Conservation (phyloP, 2,888 invertebrate genomes). For the Drymonia ruficornis region DNA sequence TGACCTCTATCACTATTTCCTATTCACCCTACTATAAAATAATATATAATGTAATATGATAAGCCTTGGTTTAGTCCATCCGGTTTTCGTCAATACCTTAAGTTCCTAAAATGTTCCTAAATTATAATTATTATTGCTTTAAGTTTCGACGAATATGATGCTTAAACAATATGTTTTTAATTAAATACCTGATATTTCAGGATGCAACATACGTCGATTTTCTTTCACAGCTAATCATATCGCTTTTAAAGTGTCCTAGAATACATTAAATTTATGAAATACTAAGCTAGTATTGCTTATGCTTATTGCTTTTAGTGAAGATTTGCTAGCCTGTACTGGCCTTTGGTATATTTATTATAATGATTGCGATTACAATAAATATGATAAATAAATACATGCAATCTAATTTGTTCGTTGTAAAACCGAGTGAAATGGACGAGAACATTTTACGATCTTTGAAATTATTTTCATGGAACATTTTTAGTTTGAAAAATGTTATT, state of each 20-base stretch:
- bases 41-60: no score
- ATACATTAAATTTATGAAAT: background rate
- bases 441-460: no score
- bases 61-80: no score
- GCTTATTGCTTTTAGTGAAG: conserved; percentile 1
- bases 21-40: no score
- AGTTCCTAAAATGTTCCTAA: no score
- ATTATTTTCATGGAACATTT: background rate
- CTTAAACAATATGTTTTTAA: no score
- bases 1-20: no score
- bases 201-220: background rate
- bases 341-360: background rate
- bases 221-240: background rate
- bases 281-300: conserved; percentile 6
- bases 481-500: no score
- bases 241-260: background rate
- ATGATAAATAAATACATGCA: background rate
- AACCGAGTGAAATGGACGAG: background rate
- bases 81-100: no score
- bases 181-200: background rate
- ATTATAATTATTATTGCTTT: no score
- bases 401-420: background rate
- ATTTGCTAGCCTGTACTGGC: background rate
- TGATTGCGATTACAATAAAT: background rate
- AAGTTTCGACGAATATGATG: no score